Evolutionary conservation across 2,797 vertebrate genomes (phyloP), one percentile per base, ranked within the genome.

Genomic region (Emys orbicularis): DNA sequence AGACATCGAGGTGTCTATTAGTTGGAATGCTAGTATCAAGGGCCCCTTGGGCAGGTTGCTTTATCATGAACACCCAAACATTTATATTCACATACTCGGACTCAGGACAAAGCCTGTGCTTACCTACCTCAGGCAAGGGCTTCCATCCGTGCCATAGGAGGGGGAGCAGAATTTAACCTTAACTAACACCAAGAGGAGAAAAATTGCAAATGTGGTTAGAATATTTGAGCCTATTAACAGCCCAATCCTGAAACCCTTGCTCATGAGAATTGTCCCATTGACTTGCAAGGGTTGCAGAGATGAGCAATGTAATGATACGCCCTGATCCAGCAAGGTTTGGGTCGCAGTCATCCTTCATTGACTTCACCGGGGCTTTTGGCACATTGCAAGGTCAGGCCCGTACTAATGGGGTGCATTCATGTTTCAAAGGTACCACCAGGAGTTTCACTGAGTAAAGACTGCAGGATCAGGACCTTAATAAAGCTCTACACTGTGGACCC

Each of bases 1-100:
- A 81, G 90, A 59, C 95, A 44, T 44, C 44, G 65, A 88, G 95
- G 96, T 96, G 90, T 84, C 95, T 97, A 94, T 95, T 92, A 95
- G 74, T 93, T 79, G 95, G 94, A 87, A 95, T 95, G 91, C 87
- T 89, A 37, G 81, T 93, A 91, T 83, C 61, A 25, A 65, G 77
- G 37, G 89, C 84, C 49, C 47, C 76, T 93, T 94, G 74, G 61
- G 34, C 90, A 92, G 93, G 47, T 57, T 72, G 61, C 57, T 93
- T 94, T 81, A 74, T 74, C 27, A 4, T 3, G 83, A 89, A 81
- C 83, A 37, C 86, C 16, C 4, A 16, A 56, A 19, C 57, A 12
- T 76, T 65, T 16, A 47, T 61, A 74, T 21, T 4, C 18, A 53
- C 41, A 88, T 81, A 83, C 81, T 44, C 1, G 0, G 37, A 83